These are phyloP conservation scores for Calliphora vomitoria DNA, from an alignment of 2,888 invertebrate genomes.

Conservation along the genomic window DNA sequence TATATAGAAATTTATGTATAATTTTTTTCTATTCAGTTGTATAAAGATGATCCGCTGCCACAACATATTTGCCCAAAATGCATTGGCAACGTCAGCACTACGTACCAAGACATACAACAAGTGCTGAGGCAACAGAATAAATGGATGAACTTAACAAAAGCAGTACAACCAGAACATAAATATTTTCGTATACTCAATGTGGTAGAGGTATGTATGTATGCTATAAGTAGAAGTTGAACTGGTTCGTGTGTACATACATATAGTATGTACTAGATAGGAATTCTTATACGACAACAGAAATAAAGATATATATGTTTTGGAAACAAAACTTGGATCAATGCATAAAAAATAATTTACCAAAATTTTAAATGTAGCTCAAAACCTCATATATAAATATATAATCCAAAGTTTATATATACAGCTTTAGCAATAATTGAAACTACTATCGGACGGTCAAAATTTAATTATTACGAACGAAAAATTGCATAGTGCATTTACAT, in stretches of 20 bases:
- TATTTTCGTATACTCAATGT: conserved; percentile 78
- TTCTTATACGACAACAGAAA: no score
- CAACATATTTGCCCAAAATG: conserved; percentile 80
- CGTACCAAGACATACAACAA: conserved; percentile 77
- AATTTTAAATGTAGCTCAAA: no score
- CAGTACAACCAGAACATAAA: conserved; percentile 78
- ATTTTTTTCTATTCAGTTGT: conserved; percentile 76
- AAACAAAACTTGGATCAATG: no score
- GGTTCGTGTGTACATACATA: not conserved
- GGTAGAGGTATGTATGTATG: conserved; percentile 77
- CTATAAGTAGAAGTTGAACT: conserved; percentile 12
- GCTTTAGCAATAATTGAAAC: no score
- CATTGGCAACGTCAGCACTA: conserved; percentile 74
- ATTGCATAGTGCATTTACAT: no score
- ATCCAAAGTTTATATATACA: no score
- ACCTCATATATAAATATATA: no score
- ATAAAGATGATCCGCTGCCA: conserved; percentile 80
- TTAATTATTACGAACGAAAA: no score
- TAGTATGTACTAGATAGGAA: not conserved
- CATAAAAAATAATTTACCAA: no score
- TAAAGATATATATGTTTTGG: no score
- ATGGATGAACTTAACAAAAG: conserved; percentile 78
- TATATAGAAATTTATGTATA: not conserved
- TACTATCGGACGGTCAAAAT: no score
- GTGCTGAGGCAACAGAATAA: conserved; percentile 77